A percentile compares a stretch with the other conserved stretches of the same genome.
These are phyloP conservation scores for Neodon shergylaensis DNA, from an alignment of 2,113 vertebrate species.

Conservation along the genomic window DNA sequence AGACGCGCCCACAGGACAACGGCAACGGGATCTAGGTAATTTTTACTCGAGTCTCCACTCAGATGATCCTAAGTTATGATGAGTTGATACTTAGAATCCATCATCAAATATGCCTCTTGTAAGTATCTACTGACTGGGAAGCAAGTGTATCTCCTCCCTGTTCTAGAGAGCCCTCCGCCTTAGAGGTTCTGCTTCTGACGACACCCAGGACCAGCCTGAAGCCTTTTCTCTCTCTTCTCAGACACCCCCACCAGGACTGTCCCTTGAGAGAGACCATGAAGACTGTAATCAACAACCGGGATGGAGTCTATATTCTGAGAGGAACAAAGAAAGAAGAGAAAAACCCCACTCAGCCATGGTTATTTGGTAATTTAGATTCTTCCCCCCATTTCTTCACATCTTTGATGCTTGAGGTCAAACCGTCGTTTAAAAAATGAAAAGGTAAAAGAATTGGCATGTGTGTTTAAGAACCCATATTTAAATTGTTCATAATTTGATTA, in stretches of 20 bases:
- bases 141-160: neutral
- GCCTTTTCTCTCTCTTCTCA: neutral
- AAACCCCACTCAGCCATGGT: too few relatives aligned
- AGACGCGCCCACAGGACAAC: neutral
- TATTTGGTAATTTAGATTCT: constrained; percentile 36
- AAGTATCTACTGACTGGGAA: neutral
- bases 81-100: neutral
- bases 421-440: neutral
- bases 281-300: neutral
- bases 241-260: neutral
- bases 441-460: neutral
- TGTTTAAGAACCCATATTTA: constrained; percentile 44
- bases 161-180: too few relatives aligned
- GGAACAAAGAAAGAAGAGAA: neutral
- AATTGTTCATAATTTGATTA: constrained; percentile 57
- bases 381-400: neutral
- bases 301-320: neutral
- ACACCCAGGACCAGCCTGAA: neutral
- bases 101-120: too few relatives aligned
- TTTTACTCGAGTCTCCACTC: neutral
- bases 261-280: neutral
- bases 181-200: accelerated
- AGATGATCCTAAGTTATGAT: neutral
- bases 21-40: neutral
- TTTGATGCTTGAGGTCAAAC: neutral